Percentiles rank a stretch among this genome's conserved stretches.
These are phyloP conservation scores for Lepidochrysops patricia DNA, from an alignment of 2,888 invertebrate species.

Conservation along the genomic window DNA sequence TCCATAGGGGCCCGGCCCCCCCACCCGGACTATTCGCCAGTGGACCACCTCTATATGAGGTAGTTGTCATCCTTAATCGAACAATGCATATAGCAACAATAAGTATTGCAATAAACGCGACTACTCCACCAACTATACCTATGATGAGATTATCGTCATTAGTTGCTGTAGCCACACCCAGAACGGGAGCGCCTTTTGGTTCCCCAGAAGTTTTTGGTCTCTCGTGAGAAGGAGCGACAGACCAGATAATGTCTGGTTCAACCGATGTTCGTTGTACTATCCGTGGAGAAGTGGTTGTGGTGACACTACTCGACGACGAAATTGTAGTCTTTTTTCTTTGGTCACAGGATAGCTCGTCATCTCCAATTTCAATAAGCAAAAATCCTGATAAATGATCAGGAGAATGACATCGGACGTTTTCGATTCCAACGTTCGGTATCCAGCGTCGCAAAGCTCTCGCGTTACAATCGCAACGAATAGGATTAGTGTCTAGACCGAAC, in stretches of 20 bases:
- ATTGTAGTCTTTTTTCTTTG: slow-evolving; percentile 71
- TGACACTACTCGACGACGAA: slow-evolving; percentile 50
- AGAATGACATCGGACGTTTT: slow-evolving; percentile 77
- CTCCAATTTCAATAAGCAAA: slow-evolving; percentile 82
- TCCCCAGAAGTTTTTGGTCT: slow-evolving; percentile 73
- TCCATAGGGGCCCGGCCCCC: slow-evolving; percentile 76
- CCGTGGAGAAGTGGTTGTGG: slow-evolving; percentile 62
- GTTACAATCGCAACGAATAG: slow-evolving; percentile 90
- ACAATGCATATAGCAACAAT: slow-evolving; percentile 93
- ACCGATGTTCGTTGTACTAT: slow-evolving; percentile 77
- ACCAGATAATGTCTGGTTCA: slow-evolving; percentile 93
- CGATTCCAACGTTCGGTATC: slow-evolving; percentile 79
- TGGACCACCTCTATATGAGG: slow-evolving; percentile 81
- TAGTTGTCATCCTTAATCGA: slow-evolving; percentile 80
- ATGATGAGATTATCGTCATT: slow-evolving; percentile 95
- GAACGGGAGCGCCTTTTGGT: slow-evolving; percentile 74
- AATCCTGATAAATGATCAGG: slow-evolving; percentile 82
- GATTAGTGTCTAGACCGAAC: slow-evolving; percentile 84
- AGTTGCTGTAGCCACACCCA: slow-evolving; percentile 76
- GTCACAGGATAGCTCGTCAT: slow-evolving; percentile 88
- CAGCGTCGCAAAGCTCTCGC: slow-evolving; percentile 86
- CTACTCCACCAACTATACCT: slow-evolving; percentile 94
- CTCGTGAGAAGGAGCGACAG: slow-evolving; percentile 81
- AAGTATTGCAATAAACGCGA: slow-evolving; percentile 90
- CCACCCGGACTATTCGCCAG: slow-evolving; percentile 77